These are phyloP conservation scores for Sebastes fasciatus DNA, from an alignment of 2,113 vertebrate genomes.

Conservation along the genomic window DNA sequence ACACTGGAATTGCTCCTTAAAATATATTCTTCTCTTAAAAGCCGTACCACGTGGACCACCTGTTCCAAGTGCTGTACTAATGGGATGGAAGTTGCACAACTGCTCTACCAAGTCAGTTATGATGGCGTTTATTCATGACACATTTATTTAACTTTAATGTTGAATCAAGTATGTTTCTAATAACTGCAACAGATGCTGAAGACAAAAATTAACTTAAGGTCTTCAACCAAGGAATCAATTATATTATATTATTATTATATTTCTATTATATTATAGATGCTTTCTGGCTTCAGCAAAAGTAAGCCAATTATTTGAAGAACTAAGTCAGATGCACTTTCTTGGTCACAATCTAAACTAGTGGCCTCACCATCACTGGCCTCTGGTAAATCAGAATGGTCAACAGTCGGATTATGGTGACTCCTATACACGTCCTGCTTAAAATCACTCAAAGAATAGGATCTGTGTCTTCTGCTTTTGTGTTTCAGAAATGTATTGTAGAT, in stretches of 20 bases:
- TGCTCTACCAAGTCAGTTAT: constrained; percentile 40
- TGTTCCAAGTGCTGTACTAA: constrained; percentile 25
- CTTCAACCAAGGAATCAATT: constrained; percentile 13
- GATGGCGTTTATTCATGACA: constrained; percentile 28
- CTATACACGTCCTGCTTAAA: not conserved
- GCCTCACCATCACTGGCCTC: constrained; percentile 29
- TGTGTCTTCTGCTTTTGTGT: too few species aligned
- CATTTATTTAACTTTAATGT: constrained; percentile 30
- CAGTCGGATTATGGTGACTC: constrained; percentile 26
- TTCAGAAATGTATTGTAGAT: too few species aligned
- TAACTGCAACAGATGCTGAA: not conserved
- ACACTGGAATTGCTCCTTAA: not conserved
- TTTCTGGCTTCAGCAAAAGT: constrained; percentile 6
- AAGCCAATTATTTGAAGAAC: constrained; percentile 40
- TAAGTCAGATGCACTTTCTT: constrained; percentile 23
- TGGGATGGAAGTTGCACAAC: constrained; percentile 33
- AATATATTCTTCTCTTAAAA: not conserved
- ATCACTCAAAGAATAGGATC: too few species aligned
- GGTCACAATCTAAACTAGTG: constrained; percentile 28
- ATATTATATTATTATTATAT: too few species aligned
- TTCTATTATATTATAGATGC: not conserved
- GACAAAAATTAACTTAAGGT: not conserved
- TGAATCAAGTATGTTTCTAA: not conserved
- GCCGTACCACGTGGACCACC: not conserved
- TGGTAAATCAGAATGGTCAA: constrained; percentile 5